These are phyloP conservation scores for Drosophila atroscutellata DNA, from an alignment of 2,888 invertebrate genomes.

Conservation along the genomic window DNA sequence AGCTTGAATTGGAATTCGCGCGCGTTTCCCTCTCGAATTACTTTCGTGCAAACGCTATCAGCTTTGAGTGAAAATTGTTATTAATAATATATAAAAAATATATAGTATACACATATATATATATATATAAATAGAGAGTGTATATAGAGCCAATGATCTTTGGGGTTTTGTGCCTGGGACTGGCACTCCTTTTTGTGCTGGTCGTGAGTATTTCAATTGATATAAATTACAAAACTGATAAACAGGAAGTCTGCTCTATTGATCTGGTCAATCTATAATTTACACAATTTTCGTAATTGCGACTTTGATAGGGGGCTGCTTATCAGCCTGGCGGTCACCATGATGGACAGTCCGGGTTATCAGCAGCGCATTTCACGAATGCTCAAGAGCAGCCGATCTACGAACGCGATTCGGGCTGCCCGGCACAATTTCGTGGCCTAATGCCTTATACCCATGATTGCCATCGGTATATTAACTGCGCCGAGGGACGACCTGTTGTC, in stretches of 20 bases:
- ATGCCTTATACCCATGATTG: slow-evolving; percentile 88
- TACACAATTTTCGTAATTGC: slow-evolving; percentile 39
- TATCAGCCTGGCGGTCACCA: slow-evolving; percentile 71
- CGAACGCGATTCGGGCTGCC: slow-evolving; percentile 83
- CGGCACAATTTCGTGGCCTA: slow-evolving; percentile 86
- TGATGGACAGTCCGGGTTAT: slow-evolving; percentile 69
- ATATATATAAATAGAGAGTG: slow-evolving; percentile 9
- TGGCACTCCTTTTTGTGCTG: slow-evolving; percentile 44
- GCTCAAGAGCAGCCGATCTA: slow-evolving; percentile 66
- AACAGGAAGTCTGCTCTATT: slow-evolving; percentile 22
- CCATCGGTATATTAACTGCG: slow-evolving; percentile 89
- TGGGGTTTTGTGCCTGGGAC: slow-evolving; percentile 46
- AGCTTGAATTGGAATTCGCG: slow-evolving; percentile 36
- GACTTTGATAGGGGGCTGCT: slow-evolving; percentile 73
- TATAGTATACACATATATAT: slow-evolving; percentile 21
- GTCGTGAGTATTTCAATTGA: slow-evolving; percentile 56
- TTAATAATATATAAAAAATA: slow-evolving; percentile 11
- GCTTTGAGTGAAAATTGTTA: slow-evolving; percentile 30
- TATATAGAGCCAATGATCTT: slow-evolving; percentile 46
- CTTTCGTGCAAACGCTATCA: slow-evolving; percentile 45
- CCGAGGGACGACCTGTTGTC: slow-evolving; percentile 87
- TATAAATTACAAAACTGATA: slow-evolving; percentile 35
- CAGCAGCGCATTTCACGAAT: slow-evolving; percentile 46
- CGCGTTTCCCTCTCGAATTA: slow-evolving; percentile 9
- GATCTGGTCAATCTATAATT: slow-evolving; percentile 24